Conservation (phyloP, 2,113 vertebrate genomes). For the Coryphaenoides rupestris region DNA sequence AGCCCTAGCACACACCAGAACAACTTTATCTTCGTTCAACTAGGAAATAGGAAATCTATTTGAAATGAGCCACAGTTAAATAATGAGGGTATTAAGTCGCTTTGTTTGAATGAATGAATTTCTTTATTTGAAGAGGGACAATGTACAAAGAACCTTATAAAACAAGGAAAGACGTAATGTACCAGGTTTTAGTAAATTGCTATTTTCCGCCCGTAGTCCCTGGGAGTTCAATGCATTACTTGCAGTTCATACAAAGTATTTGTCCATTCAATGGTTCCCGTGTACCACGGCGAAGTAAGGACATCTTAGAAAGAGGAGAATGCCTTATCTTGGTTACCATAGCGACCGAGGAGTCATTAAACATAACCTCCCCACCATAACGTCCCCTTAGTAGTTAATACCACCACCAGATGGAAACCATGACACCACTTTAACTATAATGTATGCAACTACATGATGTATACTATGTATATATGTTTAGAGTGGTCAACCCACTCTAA, state of each 20-base stretch:
- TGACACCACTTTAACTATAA: slow-evolving; percentile 43
- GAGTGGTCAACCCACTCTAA: slow-evolving; percentile 23
- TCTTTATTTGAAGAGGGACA: too few relatives aligned
- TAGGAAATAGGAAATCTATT: too few relatives aligned
- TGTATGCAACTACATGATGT: slow-evolving; percentile 18
- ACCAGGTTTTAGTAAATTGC: too few relatives aligned
- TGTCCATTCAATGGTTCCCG: slow-evolving; percentile 16
- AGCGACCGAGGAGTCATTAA: slow-evolving; percentile 21
- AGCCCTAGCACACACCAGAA: background rate
- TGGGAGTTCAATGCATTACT: too few relatives aligned
- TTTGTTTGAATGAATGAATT: too few relatives aligned
- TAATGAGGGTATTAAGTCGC: too few relatives aligned
- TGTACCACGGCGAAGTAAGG: background rate
- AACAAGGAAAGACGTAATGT: too few relatives aligned
- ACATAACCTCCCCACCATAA: background rate
- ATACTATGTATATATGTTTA: background rate
- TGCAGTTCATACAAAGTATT: background rate
- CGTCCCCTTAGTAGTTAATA: slow-evolving; percentile 37
- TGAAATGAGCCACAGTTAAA: too few relatives aligned
- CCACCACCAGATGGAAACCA: slow-evolving; percentile 53
- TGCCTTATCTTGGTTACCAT: slow-evolving; percentile 26
- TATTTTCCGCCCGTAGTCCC: too few relatives aligned
- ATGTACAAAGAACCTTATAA: too few relatives aligned
- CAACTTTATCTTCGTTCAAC: too few relatives aligned
- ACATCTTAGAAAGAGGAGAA: slow-evolving; percentile 5